Percentiles rank a stretch among this genome's conserved stretches.
Evolutionary conservation across 1,140 invertebrate species (phyloP).

Genomic region (Protaetia brevitarsis): DNA sequence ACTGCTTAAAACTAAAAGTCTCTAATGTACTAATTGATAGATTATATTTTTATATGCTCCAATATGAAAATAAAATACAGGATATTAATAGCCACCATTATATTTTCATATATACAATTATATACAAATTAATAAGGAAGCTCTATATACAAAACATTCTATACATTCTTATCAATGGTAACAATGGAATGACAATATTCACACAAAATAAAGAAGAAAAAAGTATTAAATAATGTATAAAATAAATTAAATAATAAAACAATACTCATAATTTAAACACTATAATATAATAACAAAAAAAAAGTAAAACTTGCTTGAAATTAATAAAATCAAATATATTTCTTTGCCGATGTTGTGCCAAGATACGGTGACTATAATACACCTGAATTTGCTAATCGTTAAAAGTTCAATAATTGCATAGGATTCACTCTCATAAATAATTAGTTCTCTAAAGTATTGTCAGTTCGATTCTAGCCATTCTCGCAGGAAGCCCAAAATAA

Average conservation of each 20-base stretch:
- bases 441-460: neutral
- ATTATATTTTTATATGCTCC: neutral
- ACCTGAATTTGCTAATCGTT: slow-evolving; percentile 4
- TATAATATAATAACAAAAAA: slow-evolving; percentile 4
- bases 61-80: neutral
- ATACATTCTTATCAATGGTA: slow-evolving; percentile 17
- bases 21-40: neutral
- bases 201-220: neutral
- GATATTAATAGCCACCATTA: slow-evolving; percentile 16
- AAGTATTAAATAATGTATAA: slow-evolving; percentile 9
- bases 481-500: slow-evolving; percentile 85
- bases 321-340: neutral
- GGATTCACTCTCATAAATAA: slow-evolving; percentile 1
- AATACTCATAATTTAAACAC: slow-evolving; percentile 8
- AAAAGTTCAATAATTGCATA: slow-evolving; percentile 2
- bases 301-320: slow-evolving; percentile 1
- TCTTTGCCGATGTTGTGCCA: neutral
- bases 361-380: neutral
- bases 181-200: slow-evolving; percentile 20
- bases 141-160: slow-evolving; percentile 15
- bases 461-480: slow-evolving; percentile 44
- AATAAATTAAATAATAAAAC: slow-evolving; percentile 16
- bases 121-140: slow-evolving; percentile 16
- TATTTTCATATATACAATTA: slow-evolving; percentile 3
- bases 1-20: no score